Percentiles rank a stretch among this genome's conserved stretches.
phyloP scores from a whole-genome alignment of 1,140 invertebrate genomes.

The Cherax destructor region DNA sequence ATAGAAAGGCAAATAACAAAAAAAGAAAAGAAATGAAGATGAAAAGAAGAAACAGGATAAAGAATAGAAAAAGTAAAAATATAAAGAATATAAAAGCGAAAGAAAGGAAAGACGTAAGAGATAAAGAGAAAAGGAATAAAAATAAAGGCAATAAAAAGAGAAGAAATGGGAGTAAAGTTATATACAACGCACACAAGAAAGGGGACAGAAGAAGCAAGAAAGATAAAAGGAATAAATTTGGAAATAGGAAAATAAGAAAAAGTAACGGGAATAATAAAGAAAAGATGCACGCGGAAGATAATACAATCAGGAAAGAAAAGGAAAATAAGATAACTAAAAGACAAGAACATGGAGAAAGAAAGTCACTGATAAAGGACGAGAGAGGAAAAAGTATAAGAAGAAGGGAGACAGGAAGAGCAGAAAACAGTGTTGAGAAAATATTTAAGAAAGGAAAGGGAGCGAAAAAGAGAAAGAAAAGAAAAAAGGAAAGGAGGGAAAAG shows the following conservation, averaged over 20 bases:
- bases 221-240: background rate
- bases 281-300: background rate
- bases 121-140: background rate
- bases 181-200: background rate
- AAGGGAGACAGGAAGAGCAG: background rate
- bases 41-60: background rate
- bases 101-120: background rate
- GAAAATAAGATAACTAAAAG: background rate
- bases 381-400: background rate
- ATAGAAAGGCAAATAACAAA: background rate
- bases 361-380: background rate
- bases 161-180: background rate
- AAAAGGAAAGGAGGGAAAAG: background rate
- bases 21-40: background rate
- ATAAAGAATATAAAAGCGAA: background rate
- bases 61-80: too few relatives aligned
- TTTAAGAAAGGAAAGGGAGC: background rate
- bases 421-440: background rate
- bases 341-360: background rate
- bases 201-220: background rate
- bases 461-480: background rate
- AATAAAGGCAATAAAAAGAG: background rate
- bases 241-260: background rate
- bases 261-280: background rate
- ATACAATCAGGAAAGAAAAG: too few relatives aligned